These are phyloP conservation scores for Astreopora myriophthalma DNA, from an alignment of 64 coral and sea anemone species.

Conservation along the genomic window DNA sequence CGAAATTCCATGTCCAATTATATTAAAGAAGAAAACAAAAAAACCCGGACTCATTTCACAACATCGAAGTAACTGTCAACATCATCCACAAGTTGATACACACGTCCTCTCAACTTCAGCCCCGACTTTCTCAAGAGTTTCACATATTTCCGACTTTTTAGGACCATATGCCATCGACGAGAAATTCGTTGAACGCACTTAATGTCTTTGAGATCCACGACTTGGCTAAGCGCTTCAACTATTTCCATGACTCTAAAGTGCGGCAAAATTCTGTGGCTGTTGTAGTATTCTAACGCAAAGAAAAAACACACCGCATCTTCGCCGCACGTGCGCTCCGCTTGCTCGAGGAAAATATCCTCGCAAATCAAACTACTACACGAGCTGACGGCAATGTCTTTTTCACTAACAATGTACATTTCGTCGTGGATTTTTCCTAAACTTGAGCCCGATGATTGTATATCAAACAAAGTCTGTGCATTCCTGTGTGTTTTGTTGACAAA, in stretches of 20 bases:
- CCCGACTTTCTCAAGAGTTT: conserved; percentile 39
- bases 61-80: conserved; percentile 68
- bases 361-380: neutral
- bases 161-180: conserved; percentile 85
- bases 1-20: too few species aligned
- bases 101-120: conserved; percentile 74
- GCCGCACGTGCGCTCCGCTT: neutral
- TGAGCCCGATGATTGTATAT: neutral
- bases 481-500: conserved; percentile 42
- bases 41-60: too few species aligned
- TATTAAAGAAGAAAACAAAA: too few species aligned
- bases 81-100: conserved; percentile 79
- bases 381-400: conserved; percentile 60
- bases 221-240: conserved; percentile 58
- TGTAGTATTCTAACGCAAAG: conserved; percentile 82
- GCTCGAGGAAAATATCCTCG: neutral
- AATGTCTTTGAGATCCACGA: conserved; percentile 65
- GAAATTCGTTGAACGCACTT: conserved; percentile 86
- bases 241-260: conserved; percentile 90
- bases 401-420: conserved; percentile 63
- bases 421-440: conserved; percentile 38
- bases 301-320: conserved; percentile 84
- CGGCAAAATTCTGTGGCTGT: conserved; percentile 71
- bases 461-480: neutral
- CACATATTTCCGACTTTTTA: conserved; percentile 69